Conservation (phyloP, 2,888 invertebrate genomes). For the Cephus pulcher region DNA sequence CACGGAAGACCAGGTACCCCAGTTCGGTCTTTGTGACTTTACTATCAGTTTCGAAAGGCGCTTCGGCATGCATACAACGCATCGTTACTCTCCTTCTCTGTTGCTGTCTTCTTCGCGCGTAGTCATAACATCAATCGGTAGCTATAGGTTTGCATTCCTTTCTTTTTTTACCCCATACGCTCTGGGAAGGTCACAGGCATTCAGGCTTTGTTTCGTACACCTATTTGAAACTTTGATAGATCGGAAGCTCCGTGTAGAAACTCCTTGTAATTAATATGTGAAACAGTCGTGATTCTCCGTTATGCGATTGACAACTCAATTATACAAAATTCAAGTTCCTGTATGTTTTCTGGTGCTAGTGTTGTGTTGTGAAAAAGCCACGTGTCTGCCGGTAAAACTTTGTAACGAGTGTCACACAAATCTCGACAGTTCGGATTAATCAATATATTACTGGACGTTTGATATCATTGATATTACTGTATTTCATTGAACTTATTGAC, state of each 20-base stretch:
- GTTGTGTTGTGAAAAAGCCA: not conserved
- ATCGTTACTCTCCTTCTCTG: not conserved
- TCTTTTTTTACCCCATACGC: not conserved
- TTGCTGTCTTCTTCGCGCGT: not conserved
- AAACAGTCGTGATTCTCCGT: not conserved
- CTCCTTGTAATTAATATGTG: no score
- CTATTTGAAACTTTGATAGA: not conserved
- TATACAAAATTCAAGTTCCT: not conserved
- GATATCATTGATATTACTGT: not conserved
- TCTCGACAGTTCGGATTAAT: not conserved
- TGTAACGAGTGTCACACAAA: not conserved
- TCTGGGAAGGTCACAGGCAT: not conserved
- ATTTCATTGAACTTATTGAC: not conserved
- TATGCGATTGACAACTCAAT: not conserved
- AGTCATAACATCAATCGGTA: not conserved
- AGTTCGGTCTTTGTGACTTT: not conserved
- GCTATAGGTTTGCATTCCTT: not conserved
- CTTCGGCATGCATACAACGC: not conserved
- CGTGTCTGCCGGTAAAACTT: not conserved
- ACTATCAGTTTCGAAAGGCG: not conserved
- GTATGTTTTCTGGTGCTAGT: not conserved
- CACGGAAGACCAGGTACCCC: not conserved
- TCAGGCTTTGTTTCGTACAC: not conserved
- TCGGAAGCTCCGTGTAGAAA: not conserved
- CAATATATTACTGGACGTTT: not conserved